Conservation (phyloP, 2,797 vertebrate species). For the Etheostoma nigrum region DNA sequence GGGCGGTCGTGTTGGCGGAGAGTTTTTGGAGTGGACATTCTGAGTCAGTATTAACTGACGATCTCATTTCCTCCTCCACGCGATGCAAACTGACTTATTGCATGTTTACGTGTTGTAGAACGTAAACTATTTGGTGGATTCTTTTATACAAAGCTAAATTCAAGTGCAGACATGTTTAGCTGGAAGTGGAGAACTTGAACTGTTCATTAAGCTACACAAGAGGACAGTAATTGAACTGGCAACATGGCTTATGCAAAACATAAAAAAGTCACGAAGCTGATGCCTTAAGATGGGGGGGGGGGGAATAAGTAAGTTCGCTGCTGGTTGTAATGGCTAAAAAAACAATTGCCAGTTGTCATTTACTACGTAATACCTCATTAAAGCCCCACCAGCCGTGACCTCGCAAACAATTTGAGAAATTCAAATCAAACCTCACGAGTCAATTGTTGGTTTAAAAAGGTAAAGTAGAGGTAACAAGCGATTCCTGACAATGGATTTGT, state of each 20-base stretch:
- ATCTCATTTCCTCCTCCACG: constrained; percentile 43
- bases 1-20: constrained; percentile 18
- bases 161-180: constrained; percentile 1
- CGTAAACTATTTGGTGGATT: constrained; percentile 10
- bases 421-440: constrained; percentile 51
- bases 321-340: constrained; percentile 21
- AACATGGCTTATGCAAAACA: constrained; percentile 9
- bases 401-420: constrained; percentile 45
- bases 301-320: constrained; percentile 4
- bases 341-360: constrained; percentile 34
- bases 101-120: constrained; percentile 18
- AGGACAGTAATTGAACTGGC: constrained; percentile 15
- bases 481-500: constrained; percentile 49
- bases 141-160: constrained; percentile 23
- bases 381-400: constrained; percentile 45
- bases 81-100: constrained; percentile 27
- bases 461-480: constrained; percentile 46
- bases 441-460: constrained; percentile 34
- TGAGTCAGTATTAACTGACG: constrained; percentile 33
- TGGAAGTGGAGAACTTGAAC: not conserved
- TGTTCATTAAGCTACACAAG: constrained; percentile 6
- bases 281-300: constrained; percentile 1
- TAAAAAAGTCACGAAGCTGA: not conserved
- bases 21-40: constrained; percentile 19
- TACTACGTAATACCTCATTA: constrained; percentile 22